Percentiles rank a stretch among this genome's conserved stretches.
phyloP scores from a whole-genome alignment of 2,113 vertebrate species.

The Proteles cristata region DNA sequence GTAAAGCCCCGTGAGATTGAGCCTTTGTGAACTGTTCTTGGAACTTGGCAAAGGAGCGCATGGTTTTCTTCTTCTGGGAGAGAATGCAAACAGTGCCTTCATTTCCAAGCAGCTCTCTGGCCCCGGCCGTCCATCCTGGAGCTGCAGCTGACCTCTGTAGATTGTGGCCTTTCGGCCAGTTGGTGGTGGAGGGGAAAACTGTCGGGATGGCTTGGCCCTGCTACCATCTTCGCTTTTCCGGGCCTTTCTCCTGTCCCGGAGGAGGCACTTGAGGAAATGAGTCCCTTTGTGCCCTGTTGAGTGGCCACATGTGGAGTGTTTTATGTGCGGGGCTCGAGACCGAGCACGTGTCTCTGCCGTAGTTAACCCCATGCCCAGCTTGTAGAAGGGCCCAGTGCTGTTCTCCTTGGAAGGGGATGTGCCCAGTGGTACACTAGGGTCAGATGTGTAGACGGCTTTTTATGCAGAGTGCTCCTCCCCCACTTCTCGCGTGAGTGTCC shows the following conservation, averaged over 20 bases:
- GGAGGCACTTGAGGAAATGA: neutral
- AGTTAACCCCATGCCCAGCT: neutral
- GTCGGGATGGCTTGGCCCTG: neutral
- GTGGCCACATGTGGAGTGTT: neutral
- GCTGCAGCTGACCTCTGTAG: neutral
- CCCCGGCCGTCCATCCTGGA: neutral
- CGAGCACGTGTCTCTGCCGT: neutral
- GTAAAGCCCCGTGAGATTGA: neutral
- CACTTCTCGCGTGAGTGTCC: neutral
- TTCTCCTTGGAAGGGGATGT: neutral
- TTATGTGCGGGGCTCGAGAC: neutral
- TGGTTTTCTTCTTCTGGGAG: neutral
- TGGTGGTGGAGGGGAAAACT: neutral
- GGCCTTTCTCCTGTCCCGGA: neutral
- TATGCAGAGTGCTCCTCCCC: neutral
- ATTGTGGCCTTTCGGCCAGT: neutral
- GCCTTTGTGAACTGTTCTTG: neutral
- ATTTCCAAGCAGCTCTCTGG: neutral
- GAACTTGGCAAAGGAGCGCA: neutral
- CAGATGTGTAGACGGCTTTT: fast-evolving
- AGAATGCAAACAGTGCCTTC: slow-evolving; percentile 10
- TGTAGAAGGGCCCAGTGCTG: neutral
- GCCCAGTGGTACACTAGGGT: neutral
- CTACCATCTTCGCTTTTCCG: neutral
- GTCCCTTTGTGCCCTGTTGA: neutral